phyloP scores from a whole-genome alignment of 1,140 invertebrate genomes.

The Atta cephalotes region DNA sequence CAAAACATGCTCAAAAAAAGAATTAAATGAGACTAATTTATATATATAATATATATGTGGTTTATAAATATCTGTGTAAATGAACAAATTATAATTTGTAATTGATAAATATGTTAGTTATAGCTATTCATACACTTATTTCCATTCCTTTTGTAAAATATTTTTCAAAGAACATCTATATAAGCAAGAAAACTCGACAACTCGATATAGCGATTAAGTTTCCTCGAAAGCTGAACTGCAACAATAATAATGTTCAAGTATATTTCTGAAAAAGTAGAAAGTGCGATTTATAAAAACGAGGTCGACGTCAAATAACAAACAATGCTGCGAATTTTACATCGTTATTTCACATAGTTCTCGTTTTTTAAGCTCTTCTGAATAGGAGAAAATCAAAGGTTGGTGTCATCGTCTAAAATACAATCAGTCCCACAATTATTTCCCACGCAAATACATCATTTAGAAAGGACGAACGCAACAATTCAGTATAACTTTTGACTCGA shows the following conservation, averaged over 20 bases:
- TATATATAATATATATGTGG: too few relatives aligned
- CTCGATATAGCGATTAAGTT: neutral
- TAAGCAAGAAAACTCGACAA: neutral
- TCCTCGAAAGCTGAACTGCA: neutral
- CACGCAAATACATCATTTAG: neutral
- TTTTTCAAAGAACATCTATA: neutral
- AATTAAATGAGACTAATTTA: neutral
- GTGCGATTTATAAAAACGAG: constrained; percentile 28
- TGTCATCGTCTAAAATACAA: neutral
- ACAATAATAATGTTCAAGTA: constrained; percentile 6
- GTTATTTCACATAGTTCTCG: neutral
- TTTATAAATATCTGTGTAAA: neutral
- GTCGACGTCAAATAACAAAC: constrained; percentile 23
- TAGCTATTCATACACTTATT: neutral
- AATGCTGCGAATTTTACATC: constrained; percentile 1
- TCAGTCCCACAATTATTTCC: neutral
- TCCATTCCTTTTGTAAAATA: neutral
- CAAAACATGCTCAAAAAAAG: neutral
- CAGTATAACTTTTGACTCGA: too few relatives aligned
- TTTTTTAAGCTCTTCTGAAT: neutral
- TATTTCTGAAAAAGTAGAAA: neutral
- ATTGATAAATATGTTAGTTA: neutral
- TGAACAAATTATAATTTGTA: constrained; percentile 3
- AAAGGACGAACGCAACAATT: neutral
- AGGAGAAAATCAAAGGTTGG: constrained; percentile 5